Percentiles rank a stretch among this genome's conserved stretches.
Conservation (phyloP, 1,140 invertebrate species). For the Heliconius hewitsoni region DNA sequence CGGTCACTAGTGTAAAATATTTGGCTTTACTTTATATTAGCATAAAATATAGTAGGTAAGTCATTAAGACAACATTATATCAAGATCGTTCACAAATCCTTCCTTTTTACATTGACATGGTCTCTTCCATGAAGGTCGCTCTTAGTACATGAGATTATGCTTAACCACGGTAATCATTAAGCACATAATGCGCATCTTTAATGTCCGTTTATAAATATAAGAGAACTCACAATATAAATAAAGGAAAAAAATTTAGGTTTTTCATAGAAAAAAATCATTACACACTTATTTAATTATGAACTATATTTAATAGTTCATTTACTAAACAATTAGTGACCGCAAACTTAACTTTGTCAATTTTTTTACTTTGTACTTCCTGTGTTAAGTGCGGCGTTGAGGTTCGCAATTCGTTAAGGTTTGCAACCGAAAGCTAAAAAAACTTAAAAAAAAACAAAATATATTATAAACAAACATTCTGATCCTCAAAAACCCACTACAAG, state of each 20-base stretch:
- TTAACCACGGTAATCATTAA: slow-evolving; percentile 27
- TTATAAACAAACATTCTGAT: background rate
- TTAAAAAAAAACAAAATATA: background rate
- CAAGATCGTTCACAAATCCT: background rate
- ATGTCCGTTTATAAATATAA: slow-evolving; percentile 9
- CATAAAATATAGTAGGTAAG: background rate
- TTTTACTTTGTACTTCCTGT: no score
- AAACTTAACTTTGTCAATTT: no score
- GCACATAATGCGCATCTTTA: slow-evolving; percentile 23
- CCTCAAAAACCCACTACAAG: background rate
- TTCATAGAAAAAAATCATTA: no score
- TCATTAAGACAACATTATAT: background rate
- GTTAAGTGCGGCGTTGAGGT: no score
- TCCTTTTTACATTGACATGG: slow-evolving; percentile 25
- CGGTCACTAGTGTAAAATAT: background rate
- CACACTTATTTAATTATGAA: no score
- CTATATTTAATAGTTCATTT: no score
- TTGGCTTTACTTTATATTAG: background rate
- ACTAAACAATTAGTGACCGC: no score
- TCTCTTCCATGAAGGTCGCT: slow-evolving; percentile 19
- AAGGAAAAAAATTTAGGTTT: no score
- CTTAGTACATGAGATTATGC: slow-evolving; percentile 9
- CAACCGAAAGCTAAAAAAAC: no score
- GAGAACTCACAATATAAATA: no score
- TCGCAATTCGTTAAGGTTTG: no score